Base-by-base conservation (phyloP, 2,888 invertebrate species). In the Athalia circularis region DNA sequence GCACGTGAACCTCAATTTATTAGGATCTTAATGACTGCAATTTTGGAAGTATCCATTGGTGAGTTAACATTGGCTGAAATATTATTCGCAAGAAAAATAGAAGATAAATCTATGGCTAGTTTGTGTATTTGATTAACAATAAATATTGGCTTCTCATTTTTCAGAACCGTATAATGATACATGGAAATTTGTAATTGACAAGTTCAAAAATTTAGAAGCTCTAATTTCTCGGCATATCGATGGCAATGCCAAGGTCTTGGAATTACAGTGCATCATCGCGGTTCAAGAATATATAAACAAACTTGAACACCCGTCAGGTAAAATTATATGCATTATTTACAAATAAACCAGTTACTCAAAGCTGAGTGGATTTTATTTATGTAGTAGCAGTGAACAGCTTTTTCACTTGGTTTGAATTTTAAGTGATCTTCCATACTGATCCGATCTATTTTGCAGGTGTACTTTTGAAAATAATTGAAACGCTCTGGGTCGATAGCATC, bases 231-330 rank as follows among this genome's bases (percentile, higher is more conserved):
- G 94, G 77, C 96, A 94, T 87, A 94, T 96, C 48, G 95, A 95
- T 86, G 82, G 88, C 4, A 92, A 93, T 79, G 92, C 94, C 83
- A 92, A 94, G 79, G 91, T 93, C 62, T 92, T 94, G 77, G 96
- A 97, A 91, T 92, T 97, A 79, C 95, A 96, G 90, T 96, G 96
- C 87, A 92, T 98, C 83, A 95, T 95, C 90, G 96, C 96, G 76
- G 93, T 97, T 85, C 97, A 98, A 89, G 93, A 95, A 80, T 92
- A 97, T 80, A 93, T 96, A 85, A 92, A 94, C 87, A 93, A 94
- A 88, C 91, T 96, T 87, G 95, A 96, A 88, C 96, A 97, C 91
- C 98, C 98, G 48, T 92, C 91, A 86, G 92, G 93, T 92, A 88
- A 88, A 80, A 82, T n/a, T 74, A 64, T 65, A 50, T 1, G 43